These are phyloP conservation scores for Drosophila virilis DNA, from an alignment of 1,140 invertebrate genomes.

Conservation along the genomic window DNA sequence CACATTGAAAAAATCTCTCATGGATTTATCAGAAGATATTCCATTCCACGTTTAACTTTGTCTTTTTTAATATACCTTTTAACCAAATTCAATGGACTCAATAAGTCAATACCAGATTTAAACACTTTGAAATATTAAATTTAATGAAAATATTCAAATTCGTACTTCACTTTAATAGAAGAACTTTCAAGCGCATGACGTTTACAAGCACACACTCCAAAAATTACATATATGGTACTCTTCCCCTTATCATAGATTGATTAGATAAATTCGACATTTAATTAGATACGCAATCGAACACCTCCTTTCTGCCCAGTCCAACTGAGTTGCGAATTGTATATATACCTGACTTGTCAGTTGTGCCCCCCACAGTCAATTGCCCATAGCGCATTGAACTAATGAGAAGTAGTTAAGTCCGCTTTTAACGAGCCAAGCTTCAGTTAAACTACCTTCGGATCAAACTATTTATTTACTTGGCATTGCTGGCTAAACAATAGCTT, in stretches of 20 bases:
- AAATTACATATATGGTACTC: no score
- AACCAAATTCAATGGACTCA: no score
- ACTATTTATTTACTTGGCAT: constrained; percentile 18
- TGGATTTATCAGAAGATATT: no score
- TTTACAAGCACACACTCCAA: no score
- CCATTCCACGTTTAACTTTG: no score
- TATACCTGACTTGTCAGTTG: constrained; percentile 7
- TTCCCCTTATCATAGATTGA: neutral
- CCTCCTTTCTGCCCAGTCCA: neutral
- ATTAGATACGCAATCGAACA: constrained; percentile 17
- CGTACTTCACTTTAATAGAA: no score
- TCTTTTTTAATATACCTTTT: no score
- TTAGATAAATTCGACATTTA: neutral
- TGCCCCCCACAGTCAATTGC: constrained; percentile 14
- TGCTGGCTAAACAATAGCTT: constrained; percentile 37
- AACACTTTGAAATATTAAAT: no score
- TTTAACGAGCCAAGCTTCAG: constrained; percentile 31
- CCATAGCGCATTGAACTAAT: constrained; percentile 36
- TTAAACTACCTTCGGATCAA: constrained; percentile 17
- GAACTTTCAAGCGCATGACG: no score
- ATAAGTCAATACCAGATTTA: no score
- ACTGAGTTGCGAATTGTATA: constrained; percentile 18
- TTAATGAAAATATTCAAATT: no score
- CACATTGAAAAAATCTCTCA: no score
- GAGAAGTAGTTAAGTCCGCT: constrained; percentile 18